phyloP scores from a whole-genome alignment of 1,140 invertebrate species.

The Solen grandis region DNA sequence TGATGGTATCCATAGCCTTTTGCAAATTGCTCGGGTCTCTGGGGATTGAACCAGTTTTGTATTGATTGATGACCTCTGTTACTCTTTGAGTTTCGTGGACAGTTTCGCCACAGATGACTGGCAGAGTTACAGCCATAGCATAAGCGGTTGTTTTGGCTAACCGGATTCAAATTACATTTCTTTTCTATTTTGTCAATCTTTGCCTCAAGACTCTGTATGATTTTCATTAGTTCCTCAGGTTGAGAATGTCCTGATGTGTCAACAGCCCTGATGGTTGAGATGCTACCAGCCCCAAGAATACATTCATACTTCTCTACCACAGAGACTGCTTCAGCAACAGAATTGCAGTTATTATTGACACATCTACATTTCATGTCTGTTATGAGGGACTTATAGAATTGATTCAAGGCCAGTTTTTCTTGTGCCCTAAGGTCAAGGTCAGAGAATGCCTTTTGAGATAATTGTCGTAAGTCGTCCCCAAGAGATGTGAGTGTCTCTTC shows the following conservation, averaged over 20 bases:
- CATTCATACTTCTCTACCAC: constrained; percentile 46
- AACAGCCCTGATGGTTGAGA: no score
- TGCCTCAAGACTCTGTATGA: not conserved
- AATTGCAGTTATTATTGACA: constrained; percentile 27
- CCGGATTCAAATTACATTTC: not conserved
- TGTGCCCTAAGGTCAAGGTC: constrained; percentile 16
- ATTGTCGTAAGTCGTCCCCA: constrained; percentile 30
- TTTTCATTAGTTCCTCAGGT: not conserved
- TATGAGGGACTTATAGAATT: constrained; percentile 11
- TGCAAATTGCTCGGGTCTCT: no score
- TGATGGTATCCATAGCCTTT: no score
- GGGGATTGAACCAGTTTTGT: not conserved
- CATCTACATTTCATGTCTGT: constrained; percentile 24
- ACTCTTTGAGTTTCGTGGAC: not conserved
- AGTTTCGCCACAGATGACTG: constrained; percentile 6
- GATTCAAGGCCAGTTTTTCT: constrained; percentile 20
- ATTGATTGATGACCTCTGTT: not conserved
- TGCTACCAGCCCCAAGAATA: constrained; percentile 4
- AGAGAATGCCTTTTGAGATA: constrained; percentile 25
- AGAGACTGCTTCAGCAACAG: constrained; percentile 15
- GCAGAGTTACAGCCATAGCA: not conserved
- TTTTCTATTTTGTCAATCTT: not conserved
- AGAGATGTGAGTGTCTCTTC: constrained; percentile 10
- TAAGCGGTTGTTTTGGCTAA: not conserved
- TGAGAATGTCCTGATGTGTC: not conserved